Conservation (phyloP, 2,113 vertebrate genomes). For the Equus quagga region DNA sequence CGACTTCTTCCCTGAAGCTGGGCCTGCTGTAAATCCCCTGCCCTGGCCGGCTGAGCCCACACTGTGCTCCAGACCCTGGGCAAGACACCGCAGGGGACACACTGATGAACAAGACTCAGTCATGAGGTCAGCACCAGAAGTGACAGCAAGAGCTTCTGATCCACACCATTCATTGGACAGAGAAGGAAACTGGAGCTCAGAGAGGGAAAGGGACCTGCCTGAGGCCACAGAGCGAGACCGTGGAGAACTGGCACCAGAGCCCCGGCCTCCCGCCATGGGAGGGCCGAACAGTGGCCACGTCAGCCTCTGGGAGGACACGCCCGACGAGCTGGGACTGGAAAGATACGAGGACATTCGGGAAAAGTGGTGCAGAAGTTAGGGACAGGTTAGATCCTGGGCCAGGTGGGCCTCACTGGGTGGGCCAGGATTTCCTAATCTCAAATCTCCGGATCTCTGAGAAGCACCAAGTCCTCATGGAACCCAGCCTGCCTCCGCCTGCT, state of each 20-base stretch:
- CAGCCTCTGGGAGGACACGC: background rate
- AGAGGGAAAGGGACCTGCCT: background rate
- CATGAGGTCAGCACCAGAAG: background rate
- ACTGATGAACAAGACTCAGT: background rate
- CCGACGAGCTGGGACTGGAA: rapidly evolving
- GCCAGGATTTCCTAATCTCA: background rate
- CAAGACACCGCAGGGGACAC: rapidly evolving
- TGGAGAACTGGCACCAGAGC: too few relatives aligned
- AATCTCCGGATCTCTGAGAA: rapidly evolving
- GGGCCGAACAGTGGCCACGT: background rate
- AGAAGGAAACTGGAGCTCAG: background rate
- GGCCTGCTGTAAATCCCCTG: background rate
- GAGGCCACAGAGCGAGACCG: background rate
- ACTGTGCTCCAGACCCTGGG: background rate
- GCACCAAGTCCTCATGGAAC: background rate
- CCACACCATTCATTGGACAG: background rate
- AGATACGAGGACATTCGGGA: rapidly evolving
- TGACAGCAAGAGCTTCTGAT: background rate
- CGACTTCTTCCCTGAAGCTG: background rate
- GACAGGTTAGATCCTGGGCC: too few relatives aligned
- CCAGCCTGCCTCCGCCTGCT: background rate
- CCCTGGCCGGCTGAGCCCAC: background rate
- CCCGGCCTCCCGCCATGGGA: background rate
- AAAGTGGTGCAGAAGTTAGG: rapidly evolving
- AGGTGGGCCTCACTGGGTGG: background rate